Percentiles rank a stretch among this genome's conserved stretches.
Evolutionary conservation across 2,888 invertebrate species (phyloP).

Genomic region (Hydrotaea cyrtoneurina): DNA sequence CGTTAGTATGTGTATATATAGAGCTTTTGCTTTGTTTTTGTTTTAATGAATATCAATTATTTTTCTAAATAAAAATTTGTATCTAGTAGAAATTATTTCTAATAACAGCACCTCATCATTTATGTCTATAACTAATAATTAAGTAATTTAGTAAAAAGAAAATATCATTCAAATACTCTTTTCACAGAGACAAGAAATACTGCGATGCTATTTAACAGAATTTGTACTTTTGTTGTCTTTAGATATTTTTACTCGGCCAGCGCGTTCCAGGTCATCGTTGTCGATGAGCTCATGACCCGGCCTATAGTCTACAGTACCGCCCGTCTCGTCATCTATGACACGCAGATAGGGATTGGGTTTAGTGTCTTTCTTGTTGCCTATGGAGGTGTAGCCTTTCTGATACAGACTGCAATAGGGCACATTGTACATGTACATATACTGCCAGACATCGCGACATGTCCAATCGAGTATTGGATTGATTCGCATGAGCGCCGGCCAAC

Average conservation of each 20-base stretch:
- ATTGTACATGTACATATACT: constrained; percentile 88
- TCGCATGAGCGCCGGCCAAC: constrained; percentile 95
- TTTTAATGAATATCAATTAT: neutral
- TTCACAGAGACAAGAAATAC: neutral
- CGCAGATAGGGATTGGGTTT: constrained; percentile 88
- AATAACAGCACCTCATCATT: constrained; percentile 10
- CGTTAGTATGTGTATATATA: neutral
- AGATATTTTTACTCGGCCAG: constrained; percentile 72
- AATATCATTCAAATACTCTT: neutral
- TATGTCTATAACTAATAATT: neutral
- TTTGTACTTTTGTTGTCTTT: neutral
- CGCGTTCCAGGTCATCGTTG: constrained; percentile 75
- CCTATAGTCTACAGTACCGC: constrained; percentile 82
- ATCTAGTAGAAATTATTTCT: constrained; percentile 2
- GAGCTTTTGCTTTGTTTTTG: neutral
- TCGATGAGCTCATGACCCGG: constrained; percentile 85
- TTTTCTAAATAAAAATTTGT: neutral
- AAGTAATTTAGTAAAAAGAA: constrained; percentile 18
- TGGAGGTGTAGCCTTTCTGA: constrained; percentile 94
- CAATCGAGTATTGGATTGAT: constrained; percentile 96
- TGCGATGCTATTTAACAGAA: neutral
- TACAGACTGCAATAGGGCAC: constrained; percentile 96
- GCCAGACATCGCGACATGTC: constrained; percentile 96
- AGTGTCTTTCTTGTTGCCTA: constrained; percentile 91
- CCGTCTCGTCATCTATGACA: constrained; percentile 81